Evolutionary conservation across 2,888 invertebrate species (phyloP).

Genomic region (Macrosoma leucophasiata): DNA sequence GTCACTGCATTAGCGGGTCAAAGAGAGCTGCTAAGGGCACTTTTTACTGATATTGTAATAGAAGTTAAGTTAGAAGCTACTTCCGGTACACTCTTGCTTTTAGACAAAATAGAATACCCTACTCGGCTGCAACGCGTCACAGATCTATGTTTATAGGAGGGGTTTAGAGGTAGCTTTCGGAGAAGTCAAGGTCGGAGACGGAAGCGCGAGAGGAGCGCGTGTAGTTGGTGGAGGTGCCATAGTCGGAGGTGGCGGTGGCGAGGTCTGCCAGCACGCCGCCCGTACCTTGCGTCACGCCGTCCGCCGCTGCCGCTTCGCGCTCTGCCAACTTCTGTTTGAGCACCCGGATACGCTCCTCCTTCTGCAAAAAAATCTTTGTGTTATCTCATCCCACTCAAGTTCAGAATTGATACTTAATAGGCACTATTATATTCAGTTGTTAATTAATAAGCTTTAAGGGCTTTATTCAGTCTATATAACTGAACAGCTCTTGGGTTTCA

Average conservation of each 20-base stretch:
- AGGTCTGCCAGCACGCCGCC: constrained; percentile 82
- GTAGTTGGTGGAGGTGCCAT: constrained; percentile 86
- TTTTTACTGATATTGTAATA: too few relatives aligned
- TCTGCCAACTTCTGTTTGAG: constrained; percentile 88
- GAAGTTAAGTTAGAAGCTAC: too few relatives aligned
- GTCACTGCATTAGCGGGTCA: too few relatives aligned
- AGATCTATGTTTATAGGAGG: too few relatives aligned
- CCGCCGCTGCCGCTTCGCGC: constrained; percentile 79
- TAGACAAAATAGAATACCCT: too few relatives aligned
- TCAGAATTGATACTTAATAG: constrained; percentile 1
- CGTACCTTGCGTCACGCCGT: constrained; percentile 83
- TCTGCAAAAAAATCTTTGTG: constrained; percentile 67
- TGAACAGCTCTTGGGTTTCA: too few relatives aligned
- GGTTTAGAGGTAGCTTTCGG: constrained; percentile 86
- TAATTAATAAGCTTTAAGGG: too few relatives aligned
- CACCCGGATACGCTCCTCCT: constrained; percentile 91
- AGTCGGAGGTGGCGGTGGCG: constrained; percentile 86
- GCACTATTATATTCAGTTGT: too few relatives aligned
- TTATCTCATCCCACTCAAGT: constrained; percentile 1
- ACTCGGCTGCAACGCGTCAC: too few relatives aligned
- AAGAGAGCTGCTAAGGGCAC: too few relatives aligned
- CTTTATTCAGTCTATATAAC: too few relatives aligned
- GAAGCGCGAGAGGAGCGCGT: constrained; percentile 89
- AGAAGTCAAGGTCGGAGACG: constrained; percentile 91
- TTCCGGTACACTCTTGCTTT: too few relatives aligned